Evolutionary conservation across 2,797 vertebrate species (phyloP), one percentile per base, ranked within the genome.

Genomic region (Hypotaenidia philippensis): DNA sequence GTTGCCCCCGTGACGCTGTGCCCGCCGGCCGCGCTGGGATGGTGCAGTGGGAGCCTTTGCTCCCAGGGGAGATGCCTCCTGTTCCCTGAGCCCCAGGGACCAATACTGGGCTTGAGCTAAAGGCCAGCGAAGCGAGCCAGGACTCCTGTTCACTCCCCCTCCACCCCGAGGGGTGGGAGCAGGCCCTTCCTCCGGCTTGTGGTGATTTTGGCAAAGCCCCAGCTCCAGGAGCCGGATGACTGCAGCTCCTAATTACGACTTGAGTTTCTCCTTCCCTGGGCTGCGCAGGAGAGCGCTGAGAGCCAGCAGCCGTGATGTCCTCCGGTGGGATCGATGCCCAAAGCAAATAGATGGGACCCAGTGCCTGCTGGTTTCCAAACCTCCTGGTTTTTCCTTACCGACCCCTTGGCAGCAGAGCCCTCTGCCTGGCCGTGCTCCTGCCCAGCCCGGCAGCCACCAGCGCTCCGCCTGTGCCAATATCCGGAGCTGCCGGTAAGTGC

Each of bases 191-290:
- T 83, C 64, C 4, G 12, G 72, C 56, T 87, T 5, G 1, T 1
- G 29, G 49, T 21, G 71, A 32, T 56, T 90, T 75, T 96, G 93
- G 95, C 93, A 81, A 49, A 88, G 90, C 64, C 90, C 90, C 94
- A 94, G 90, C 76, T 75, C 79, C 6, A 2, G 72, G 83, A 88
- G 90, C 90, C 18, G 14, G 93, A 31, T 93, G 94, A 93, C 94
- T 96, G 94, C 90, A 53, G 95, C 78, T 93, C 70, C 90, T 90
- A 68, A n/a, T 65, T 87, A 72, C 17, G 34, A n/a, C 93, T 83
- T 36, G 93, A 89, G 89, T 89, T 95, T 89, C 90, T 95, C 83
- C 80, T 82, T 66, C 80, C 40, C 83, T 0, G 2, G 85, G 69
- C 86, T 95, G 88, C 8, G 26, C 92, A 90, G 90, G 83, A 63